Conservation (phyloP, 2,113 vertebrate species). For the Atherinomorus stipes region DNA sequence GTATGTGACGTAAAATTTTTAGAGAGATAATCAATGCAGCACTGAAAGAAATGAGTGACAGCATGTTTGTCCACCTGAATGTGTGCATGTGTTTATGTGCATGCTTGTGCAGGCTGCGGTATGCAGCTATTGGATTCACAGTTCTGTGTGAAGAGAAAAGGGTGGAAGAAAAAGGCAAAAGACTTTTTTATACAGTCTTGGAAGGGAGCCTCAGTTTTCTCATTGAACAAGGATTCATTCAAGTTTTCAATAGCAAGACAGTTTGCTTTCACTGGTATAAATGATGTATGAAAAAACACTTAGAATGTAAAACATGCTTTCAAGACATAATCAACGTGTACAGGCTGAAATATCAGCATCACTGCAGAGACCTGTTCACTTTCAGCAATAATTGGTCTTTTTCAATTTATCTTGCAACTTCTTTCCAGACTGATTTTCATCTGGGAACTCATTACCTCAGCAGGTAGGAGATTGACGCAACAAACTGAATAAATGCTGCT, state of each 20-base stretch:
- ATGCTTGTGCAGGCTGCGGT: constrained; percentile 50
- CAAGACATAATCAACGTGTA: background rate
- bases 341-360: background rate
- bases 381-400: constrained; percentile 25
- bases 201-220: background rate
- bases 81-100: constrained; percentile 39
- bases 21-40: constrained; percentile 28
- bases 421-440: constrained; percentile 34
- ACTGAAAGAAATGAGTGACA: constrained; percentile 32
- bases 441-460: constrained; percentile 37
- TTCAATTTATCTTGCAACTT: constrained; percentile 27
- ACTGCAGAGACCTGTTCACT: background rate
- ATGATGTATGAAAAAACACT: background rate
- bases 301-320: constrained; percentile 18
- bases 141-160: background rate
- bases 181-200: background rate
- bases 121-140: constrained; percentile 37
- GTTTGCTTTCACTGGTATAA: background rate
- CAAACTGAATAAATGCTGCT: constrained; percentile 15
- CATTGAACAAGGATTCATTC: background rate
- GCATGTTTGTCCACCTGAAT: constrained; percentile 4
- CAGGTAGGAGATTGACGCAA: constrained; percentile 29
- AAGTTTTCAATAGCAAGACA: background rate
- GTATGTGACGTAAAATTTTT: constrained; percentile 53
- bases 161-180: background rate